phyloP scores from a whole-genome alignment of 2,113 vertebrate genomes.

The Dendrocopos noguchii region DNA sequence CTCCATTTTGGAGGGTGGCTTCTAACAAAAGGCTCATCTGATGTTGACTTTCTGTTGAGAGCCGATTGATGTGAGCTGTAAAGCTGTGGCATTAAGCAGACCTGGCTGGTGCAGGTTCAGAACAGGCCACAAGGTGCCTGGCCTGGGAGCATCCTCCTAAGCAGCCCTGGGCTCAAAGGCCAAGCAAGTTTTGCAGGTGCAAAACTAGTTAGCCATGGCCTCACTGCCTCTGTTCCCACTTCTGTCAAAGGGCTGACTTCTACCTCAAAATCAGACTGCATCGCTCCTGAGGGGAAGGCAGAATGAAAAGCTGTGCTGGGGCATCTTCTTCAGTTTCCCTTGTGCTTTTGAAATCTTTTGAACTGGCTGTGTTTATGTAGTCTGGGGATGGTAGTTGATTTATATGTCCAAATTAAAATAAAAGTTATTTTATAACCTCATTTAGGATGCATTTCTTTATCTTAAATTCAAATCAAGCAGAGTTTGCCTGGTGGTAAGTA shows the following conservation, averaged over 20 bases:
- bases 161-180: not conserved
- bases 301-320: fast-evolving
- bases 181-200: not conserved
- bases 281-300: not conserved
- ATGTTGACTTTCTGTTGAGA: not conserved
- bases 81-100: not conserved
- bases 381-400: not conserved
- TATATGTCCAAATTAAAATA: not conserved
- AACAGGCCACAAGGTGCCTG: not conserved
- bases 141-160: not conserved
- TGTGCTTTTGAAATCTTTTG: not conserved
- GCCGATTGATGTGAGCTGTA: not conserved
- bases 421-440: not conserved
- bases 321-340: not conserved
- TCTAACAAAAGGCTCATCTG: not conserved
- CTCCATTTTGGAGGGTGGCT: not conserved
- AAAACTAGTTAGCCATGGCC: not conserved
- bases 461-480: not conserved
- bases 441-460: not conserved
- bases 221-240: fast-evolving
- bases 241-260: not conserved
- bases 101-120: not conserved
- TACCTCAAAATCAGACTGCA: not conserved
- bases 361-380: not conserved
- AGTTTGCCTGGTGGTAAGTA: not conserved